Percentiles rank a stretch among this genome's conserved stretches.
Evolutionary conservation across 2,797 vertebrate genomes (phyloP).

Genomic region (Pteronotus mesoamericanus): DNA sequence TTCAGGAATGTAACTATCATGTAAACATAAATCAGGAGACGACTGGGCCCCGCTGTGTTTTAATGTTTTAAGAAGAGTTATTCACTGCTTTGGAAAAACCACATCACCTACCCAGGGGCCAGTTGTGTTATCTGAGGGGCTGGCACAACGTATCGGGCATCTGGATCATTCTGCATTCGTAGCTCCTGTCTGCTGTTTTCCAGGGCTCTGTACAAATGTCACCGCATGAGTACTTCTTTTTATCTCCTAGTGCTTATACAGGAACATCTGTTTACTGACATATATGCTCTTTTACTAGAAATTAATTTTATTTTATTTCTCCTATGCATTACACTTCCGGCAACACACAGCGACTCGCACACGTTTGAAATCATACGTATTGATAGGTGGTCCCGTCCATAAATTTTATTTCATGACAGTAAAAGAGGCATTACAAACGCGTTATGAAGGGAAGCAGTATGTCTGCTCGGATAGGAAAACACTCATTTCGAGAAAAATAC

Average conservation of each 20-base stretch:
- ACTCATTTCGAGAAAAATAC: neutral
- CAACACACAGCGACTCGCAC: neutral
- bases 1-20: neutral
- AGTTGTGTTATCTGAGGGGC: accelerated
- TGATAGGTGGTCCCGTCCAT: neutral
- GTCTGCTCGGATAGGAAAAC: neutral
- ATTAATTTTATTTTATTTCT: neutral
- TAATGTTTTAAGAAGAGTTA: neutral
- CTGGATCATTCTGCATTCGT: accelerated
- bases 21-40: neutral
- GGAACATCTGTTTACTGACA: neutral
- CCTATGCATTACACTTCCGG: no score
- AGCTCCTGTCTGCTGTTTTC: neutral
- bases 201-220: accelerated
- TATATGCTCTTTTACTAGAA: neutral
- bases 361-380: no score
- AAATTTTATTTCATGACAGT: neutral
- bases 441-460: accelerated
- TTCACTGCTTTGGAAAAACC: neutral
- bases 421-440: neutral
- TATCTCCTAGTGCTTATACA: neutral
- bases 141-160: accelerated
- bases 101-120: neutral
- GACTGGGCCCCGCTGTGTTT: neutral
- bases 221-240: neutral